A percentile compares a stretch with the other conserved stretches of the same genome.
Evolutionary conservation across 2,113 vertebrate species (phyloP).

Genomic region (Cheirogaleus medius): DNA sequence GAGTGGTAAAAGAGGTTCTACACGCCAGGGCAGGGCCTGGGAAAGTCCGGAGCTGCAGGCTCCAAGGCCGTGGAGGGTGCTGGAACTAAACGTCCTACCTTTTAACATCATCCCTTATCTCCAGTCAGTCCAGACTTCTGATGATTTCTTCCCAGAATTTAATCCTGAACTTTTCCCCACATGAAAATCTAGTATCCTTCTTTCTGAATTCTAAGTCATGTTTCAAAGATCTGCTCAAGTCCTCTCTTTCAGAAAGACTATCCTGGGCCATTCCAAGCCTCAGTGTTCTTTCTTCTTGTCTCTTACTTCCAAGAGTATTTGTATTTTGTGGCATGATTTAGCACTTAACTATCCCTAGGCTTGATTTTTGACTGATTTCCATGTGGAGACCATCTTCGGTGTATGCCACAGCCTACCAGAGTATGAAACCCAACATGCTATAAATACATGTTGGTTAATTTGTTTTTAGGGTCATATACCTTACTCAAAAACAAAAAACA

Average conservation of each 20-base stretch:
- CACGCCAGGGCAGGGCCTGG: background rate
- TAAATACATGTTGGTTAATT: slow-evolving; percentile 10
- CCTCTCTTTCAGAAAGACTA: background rate
- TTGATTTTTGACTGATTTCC: slow-evolving; percentile 24
- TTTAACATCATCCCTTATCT: background rate
- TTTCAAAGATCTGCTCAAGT: slow-evolving; percentile 26
- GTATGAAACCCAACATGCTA: background rate
- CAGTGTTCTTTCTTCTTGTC: background rate
- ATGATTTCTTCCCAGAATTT: slow-evolving; percentile 11
- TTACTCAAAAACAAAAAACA: slow-evolving; percentile 14
- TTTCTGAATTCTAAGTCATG: background rate
- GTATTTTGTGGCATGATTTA: background rate
- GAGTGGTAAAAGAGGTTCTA: accelerated
- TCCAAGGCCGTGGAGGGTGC: slow-evolving; percentile 82
- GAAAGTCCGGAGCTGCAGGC: slow-evolving; percentile 71
- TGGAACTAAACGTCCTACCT: slow-evolving; percentile 79
- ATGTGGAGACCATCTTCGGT: background rate
- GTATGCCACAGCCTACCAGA: background rate
- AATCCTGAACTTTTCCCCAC: background rate
- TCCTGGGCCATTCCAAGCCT: background rate
- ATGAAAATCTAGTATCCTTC: background rate
- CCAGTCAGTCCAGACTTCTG: background rate
- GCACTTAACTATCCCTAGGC: background rate
- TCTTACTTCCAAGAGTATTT: slow-evolving; percentile 15
- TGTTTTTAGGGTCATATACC: background rate